Conservation (phyloP, 2,888 invertebrate species). For the Blomia tropicalis region DNA sequence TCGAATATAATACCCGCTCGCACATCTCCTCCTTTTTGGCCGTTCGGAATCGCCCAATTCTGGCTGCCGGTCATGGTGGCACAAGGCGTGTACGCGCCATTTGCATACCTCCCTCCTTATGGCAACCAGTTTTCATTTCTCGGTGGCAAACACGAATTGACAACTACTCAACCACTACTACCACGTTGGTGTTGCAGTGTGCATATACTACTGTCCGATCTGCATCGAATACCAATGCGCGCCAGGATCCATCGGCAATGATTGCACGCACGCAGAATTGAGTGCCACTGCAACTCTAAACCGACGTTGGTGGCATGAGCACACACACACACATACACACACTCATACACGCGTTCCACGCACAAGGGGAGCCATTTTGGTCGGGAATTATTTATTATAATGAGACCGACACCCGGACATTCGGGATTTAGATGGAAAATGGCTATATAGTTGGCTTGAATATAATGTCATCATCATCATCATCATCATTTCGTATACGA, state of each 20-base stretch:
- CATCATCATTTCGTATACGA: no score
- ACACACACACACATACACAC: no score
- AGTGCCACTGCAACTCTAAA: no score
- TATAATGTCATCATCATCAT: no score
- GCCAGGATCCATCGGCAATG: background rate
- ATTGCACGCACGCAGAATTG: background rate
- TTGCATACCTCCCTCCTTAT: slow-evolving; percentile 9
- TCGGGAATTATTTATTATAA: slow-evolving; percentile 13
- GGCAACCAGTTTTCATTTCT: no score
- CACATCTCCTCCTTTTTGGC: no score
- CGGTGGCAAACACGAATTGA: background rate
- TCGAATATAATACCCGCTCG: background rate
- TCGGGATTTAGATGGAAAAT: no score
- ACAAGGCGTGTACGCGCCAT: slow-evolving; percentile 10
- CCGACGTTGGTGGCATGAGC: background rate
- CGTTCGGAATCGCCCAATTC: background rate
- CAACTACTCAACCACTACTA: background rate
- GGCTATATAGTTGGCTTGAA: slow-evolving; percentile 9
- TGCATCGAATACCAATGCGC: background rate
- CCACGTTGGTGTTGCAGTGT: slow-evolving; percentile 2
- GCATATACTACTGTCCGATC: background rate
- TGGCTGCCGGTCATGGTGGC: background rate
- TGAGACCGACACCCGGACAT: background rate
- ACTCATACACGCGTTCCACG: background rate
- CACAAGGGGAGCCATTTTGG: background rate